Conservation (phyloP, 23 tunicate species). For the Phallusia fumigata region DNA sequence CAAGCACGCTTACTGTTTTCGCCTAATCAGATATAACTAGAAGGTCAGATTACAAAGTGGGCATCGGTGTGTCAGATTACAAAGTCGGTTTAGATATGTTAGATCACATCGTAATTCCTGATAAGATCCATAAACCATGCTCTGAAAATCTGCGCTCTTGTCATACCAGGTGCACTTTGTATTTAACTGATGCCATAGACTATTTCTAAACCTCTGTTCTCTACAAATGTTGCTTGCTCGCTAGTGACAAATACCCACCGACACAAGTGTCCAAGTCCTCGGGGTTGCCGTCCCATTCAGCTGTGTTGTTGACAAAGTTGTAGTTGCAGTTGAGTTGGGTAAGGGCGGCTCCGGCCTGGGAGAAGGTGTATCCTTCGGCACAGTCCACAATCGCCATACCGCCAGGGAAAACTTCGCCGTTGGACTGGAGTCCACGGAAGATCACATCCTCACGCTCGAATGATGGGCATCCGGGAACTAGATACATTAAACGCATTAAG, state of each 20-base stretch:
- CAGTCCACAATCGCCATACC: constrained; percentile 64
- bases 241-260: constrained; percentile 40
- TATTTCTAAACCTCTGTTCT: background rate
- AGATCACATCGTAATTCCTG: no score
- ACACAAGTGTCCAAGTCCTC: constrained; percentile 69
- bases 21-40: no score
- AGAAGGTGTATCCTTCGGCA: constrained; percentile 16
- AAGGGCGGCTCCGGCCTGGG: constrained; percentile 11
- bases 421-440: constrained; percentile 44
- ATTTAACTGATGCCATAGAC: no score
- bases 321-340: constrained; percentile 70
- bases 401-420: constrained; percentile 70
- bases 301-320: constrained; percentile 75
- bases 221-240: background rate
- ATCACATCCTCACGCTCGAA: constrained; percentile 34
- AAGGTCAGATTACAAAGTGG: no score
- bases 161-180: no score
- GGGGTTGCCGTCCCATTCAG: constrained; percentile 66
- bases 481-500: no score
- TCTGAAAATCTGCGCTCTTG: no score
- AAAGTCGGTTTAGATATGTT: no score
- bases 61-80: no score
- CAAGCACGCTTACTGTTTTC: no score
- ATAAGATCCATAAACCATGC: no score
- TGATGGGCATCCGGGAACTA: constrained; percentile 85